phyloP scores from a whole-genome alignment of 2,888 invertebrate genomes.

The Lumbricus terrestris region DNA sequence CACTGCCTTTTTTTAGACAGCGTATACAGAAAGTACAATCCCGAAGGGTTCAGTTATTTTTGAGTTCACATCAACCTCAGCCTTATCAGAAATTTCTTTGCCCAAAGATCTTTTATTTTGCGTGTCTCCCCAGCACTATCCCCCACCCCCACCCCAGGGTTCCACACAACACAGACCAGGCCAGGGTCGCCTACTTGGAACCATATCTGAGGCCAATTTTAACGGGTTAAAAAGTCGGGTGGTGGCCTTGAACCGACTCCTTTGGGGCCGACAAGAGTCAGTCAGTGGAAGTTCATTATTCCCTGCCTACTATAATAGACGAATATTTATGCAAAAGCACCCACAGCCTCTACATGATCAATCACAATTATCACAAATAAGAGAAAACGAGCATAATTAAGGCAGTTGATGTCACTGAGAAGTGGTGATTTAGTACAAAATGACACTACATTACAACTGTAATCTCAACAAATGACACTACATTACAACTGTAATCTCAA shows the following conservation, averaged over 20 bases:
- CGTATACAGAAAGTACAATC: background rate
- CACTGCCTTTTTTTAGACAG: background rate
- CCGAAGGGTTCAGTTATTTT: background rate
- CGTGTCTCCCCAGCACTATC: background rate
- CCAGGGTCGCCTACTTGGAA: background rate
- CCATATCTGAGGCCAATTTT: background rate
- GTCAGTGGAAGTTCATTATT: background rate
- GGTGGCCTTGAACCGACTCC: background rate
- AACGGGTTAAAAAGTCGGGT: background rate
- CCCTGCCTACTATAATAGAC: background rate
- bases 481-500: too few species aligned
- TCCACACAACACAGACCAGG: background rate
- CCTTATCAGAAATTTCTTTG: background rate
- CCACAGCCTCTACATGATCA: background rate
- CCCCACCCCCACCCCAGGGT: background rate
- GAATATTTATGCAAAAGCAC: too few species aligned
- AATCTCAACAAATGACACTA: too few species aligned
- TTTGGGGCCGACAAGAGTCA: background rate
- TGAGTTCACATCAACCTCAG: background rate
- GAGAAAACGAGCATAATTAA: background rate
- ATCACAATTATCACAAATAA: background rate
- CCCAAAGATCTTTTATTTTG: background rate
- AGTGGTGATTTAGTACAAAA: background rate
- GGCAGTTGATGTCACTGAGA: background rate
- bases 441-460: too few species aligned